Evolutionary conservation across 2,888 invertebrate species (phyloP).

Genomic region (Trissonchulus latispiculum): DNA sequence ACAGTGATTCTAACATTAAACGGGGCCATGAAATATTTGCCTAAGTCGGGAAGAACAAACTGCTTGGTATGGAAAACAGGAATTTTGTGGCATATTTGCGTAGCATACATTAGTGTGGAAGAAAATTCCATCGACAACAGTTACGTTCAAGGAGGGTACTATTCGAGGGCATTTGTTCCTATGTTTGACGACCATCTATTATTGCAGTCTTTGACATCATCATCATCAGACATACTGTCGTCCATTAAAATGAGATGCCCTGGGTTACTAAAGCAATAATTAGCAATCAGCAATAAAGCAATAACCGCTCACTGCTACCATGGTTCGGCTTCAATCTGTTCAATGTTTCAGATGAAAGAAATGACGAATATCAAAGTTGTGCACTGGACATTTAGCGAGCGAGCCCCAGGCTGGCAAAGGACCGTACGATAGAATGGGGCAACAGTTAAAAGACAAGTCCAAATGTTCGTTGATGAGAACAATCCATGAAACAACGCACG

Average conservation of each 20-base stretch:
- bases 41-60: neutral
- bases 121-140: neutral
- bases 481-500: neutral
- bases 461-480: neutral
- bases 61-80: conserved; percentile 8
- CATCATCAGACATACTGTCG: neutral
- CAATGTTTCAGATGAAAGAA: neutral
- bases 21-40: conserved; percentile 3
- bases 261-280: neutral
- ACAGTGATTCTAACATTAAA: no score
- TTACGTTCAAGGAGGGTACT: neutral
- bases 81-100: neutral
- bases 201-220: neutral
- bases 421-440: neutral
- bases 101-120: neutral
- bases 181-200: neutral
- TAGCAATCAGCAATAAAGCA: no score
- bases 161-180: neutral
- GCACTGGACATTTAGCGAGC: neutral
- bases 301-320: conserved; percentile 7
- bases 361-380: neutral
- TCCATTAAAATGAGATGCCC: neutral
- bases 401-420: conserved; percentile 4
- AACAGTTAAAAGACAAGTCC: neutral
- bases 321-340: neutral